phyloP scores from a whole-genome alignment of 2,113 vertebrate genomes.

The Caranx ignobilis region DNA sequence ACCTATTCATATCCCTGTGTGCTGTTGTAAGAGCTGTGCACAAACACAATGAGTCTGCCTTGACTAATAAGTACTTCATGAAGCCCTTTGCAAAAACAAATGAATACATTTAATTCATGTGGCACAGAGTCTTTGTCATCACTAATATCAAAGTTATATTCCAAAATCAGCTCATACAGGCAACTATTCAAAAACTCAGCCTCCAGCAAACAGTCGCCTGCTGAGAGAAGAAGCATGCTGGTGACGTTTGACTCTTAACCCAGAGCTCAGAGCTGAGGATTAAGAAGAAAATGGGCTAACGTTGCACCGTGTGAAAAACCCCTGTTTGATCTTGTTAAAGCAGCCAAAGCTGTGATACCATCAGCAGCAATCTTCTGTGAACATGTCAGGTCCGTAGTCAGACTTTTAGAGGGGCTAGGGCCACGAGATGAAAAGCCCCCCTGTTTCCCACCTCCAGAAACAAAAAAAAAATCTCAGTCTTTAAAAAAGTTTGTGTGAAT shows the following conservation, averaged over 20 bases:
- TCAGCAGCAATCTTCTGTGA: slow-evolving; percentile 30
- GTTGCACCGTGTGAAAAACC: slow-evolving; percentile 38
- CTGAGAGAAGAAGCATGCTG: slow-evolving; percentile 25
- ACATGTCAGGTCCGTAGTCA: slow-evolving; percentile 1
- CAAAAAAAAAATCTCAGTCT: no score
- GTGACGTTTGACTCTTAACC: slow-evolving; percentile 27
- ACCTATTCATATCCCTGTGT: slow-evolving; percentile 3
- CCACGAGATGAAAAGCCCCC: not conserved
- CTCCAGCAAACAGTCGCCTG: slow-evolving; percentile 27
- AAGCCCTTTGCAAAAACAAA: not conserved
- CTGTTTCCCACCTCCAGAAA: no score
- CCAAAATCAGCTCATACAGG: not conserved
- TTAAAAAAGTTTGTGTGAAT: no score
- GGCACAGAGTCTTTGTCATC: not conserved
- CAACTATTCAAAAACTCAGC: slow-evolving; percentile 15
- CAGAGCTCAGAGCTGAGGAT: slow-evolving; percentile 33
- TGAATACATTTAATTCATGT: not conserved
- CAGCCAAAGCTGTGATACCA: slow-evolving; percentile 56
- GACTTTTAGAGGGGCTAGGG: not conserved
- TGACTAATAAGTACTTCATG: not conserved
- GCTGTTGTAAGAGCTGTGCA: not conserved
- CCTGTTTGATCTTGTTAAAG: slow-evolving; percentile 54
- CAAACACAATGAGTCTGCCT: not conserved
- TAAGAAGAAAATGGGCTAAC: slow-evolving; percentile 29
- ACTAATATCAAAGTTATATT: not conserved